A percentile compares a stretch with the other conserved stretches of the same genome.
Evolutionary conservation across 2,797 vertebrate species (phyloP).

Genomic region (Ctenosaura bakeri): DNA sequence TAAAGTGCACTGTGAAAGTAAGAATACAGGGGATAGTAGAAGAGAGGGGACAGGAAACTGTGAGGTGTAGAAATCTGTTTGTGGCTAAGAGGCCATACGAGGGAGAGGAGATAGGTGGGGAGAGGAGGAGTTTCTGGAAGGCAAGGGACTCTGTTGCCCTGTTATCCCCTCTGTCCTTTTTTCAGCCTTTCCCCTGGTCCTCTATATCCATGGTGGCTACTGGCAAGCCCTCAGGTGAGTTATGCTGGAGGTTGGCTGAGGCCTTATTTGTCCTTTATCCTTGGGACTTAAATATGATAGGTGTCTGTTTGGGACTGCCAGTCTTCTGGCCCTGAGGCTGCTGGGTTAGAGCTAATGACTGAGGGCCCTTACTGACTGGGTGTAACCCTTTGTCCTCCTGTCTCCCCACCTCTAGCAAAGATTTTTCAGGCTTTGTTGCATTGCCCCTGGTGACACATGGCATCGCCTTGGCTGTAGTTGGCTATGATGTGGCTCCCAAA

Average conservation of each 20-base stretch:
- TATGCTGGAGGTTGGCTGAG: fast-evolving
- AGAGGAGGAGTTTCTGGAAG: not conserved
- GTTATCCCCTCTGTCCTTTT: constrained; percentile 8
- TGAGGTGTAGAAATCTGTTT: not conserved
- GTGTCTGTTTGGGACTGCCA: not conserved
- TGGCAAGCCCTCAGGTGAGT: constrained; percentile 94
- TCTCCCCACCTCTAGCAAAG: constrained; percentile 83
- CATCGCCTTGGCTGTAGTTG: constrained; percentile 86
- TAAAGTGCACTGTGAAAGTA: constrained; percentile 77
- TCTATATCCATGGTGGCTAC: constrained; percentile 96
- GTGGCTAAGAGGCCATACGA: not conserved
- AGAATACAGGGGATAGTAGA: not conserved
- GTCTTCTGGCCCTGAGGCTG: not conserved
- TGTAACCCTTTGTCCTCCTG: not conserved
- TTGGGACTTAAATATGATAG: not conserved
- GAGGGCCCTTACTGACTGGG: not conserved
- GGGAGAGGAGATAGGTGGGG: not conserved
- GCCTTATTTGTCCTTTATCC: fast-evolving
- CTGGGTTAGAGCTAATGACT: not conserved
- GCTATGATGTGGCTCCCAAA: constrained; percentile 90
- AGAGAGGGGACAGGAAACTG: not conserved
- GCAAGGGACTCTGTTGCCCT: fast-evolving
- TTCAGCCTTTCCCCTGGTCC: constrained; percentile 85
- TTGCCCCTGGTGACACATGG: constrained; percentile 83
- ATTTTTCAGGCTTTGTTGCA: constrained; percentile 91